Evolutionary conservation across 2,113 vertebrate genomes (phyloP).

Genomic region (Phycodurus eques): DNA sequence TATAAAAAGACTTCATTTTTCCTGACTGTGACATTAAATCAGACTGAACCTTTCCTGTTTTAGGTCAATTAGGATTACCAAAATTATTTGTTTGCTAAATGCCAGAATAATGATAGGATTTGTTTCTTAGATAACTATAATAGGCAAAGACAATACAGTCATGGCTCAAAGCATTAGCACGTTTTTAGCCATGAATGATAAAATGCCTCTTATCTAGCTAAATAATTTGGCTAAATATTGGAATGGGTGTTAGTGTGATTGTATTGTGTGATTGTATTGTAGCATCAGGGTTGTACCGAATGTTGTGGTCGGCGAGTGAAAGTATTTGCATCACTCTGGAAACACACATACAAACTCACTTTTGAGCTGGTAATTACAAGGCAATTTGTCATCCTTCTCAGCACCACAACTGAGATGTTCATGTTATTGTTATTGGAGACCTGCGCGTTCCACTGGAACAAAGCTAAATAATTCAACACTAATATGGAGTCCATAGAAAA

Average conservation of each 20-base stretch:
- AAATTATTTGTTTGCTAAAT: too few species aligned
- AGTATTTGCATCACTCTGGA: not conserved
- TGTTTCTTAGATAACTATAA: too few species aligned
- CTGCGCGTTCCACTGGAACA: slow-evolving; percentile 10
- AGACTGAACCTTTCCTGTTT: too few species aligned
- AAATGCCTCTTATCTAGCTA: not conserved
- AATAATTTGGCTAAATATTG: not conserved
- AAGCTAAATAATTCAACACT: slow-evolving; percentile 57
- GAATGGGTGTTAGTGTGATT: not conserved
- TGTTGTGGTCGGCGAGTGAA: not conserved
- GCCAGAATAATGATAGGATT: too few species aligned
- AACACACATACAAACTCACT: not conserved
- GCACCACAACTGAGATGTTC: slow-evolving; percentile 1
- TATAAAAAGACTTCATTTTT: too few species aligned
- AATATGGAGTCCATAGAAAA: slow-evolving; percentile 39
- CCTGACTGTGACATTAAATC: too few species aligned
- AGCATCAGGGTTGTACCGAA: not conserved
- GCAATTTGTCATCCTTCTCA: slow-evolving; percentile 17
- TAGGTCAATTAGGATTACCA: too few species aligned
- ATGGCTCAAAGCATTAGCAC: too few species aligned
- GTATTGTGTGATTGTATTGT: not conserved
- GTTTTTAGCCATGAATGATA: too few species aligned
- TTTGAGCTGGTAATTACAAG: slow-evolving; percentile 9
- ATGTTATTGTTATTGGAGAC: not conserved
- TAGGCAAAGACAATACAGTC: too few species aligned